phyloP scores from a whole-genome alignment of 2,113 vertebrate species.

The Heterochromis multidens region DNA sequence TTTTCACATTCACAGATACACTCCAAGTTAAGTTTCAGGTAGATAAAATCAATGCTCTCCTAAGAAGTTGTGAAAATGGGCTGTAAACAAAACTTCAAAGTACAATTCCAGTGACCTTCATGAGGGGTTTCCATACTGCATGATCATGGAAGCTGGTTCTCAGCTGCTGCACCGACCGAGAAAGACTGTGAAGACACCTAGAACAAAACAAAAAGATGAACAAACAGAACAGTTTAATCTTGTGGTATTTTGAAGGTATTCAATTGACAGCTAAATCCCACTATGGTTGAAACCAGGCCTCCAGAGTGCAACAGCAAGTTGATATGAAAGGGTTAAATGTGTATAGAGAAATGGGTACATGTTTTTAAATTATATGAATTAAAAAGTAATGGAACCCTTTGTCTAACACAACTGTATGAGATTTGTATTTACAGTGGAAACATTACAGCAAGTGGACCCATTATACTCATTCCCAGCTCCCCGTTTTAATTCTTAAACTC shows the following conservation, averaged over 20 bases:
- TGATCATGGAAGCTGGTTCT: constrained; percentile 99
- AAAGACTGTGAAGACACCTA: constrained; percentile 99
- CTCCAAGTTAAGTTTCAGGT: background rate
- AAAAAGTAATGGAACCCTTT: background rate
- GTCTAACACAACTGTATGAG: background rate
- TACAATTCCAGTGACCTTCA: constrained; percentile 84
- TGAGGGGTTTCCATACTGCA: constrained; percentile 97
- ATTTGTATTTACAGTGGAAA: background rate
- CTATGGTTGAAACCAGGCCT: background rate
- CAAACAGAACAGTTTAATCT: background rate
- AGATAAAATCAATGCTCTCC: background rate
- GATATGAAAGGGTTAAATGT: background rate
- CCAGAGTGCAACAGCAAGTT: background rate
- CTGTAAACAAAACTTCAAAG: background rate
- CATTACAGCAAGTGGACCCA: background rate
- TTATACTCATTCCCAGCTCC: too few species aligned
- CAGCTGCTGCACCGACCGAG: constrained; percentile 97
- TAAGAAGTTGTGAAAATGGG: background rate
- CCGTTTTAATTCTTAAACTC: background rate
- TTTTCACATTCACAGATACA: background rate
- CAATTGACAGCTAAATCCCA: background rate
- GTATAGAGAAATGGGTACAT: background rate
- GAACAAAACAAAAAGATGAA: constrained; percentile 18
- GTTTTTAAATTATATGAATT: background rate
- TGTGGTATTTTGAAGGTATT: background rate